Base-by-base conservation (phyloP, 2,888 invertebrate genomes). In the Pachydiplax longipennis region DNA sequence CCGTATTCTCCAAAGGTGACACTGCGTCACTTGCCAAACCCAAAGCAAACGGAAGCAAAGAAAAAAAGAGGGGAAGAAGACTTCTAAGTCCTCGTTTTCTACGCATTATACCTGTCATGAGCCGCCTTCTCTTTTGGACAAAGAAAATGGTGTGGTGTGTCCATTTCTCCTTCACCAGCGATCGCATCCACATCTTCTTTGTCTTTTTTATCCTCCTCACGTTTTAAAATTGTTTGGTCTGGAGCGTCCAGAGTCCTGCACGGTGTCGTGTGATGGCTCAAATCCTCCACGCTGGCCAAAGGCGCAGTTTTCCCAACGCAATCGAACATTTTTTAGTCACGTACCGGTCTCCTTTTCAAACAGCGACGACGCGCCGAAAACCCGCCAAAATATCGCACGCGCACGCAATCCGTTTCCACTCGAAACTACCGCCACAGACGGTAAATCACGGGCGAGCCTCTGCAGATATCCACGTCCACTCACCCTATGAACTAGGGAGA, bases 221-320 rank as follows among this genome's bases (percentile, higher is more conserved):
- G 12, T 15, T 12, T 22, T 25, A 22, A n/a, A n/a, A 35, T 15
- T n/a, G 81, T 25, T 90, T 80, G 15, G 91, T 80, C n/a, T 91
- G 40, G 80, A 81, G 48, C 61, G n/a, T 87, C 90, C 15, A 90
- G 90, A 13, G 90, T 91, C 31, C 90, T 87, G 73, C 90, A 73
- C 8, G 90, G 91, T 15, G 91, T 91, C 65, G 81, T 91, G 58
- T 83, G 82, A 65, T 90, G 81, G 61, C 91, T 91, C 22, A 93
- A 92, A 83, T 93, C 93, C 91, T 93, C 93, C 80, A 93, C 92
- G 10, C 92, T 93, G n/a, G 93, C 93, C 91, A 93, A 91, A 18
- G 93, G 93, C 40, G 93, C 93, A 90, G 25, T 31, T 25, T 44
- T 90, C 22, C 80, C 87, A 0, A 87, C 87, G 37, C 87, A 87